These are phyloP conservation scores for Pollenia labialis DNA, from an alignment of 2,888 invertebrate species.

Conservation along the genomic window DNA sequence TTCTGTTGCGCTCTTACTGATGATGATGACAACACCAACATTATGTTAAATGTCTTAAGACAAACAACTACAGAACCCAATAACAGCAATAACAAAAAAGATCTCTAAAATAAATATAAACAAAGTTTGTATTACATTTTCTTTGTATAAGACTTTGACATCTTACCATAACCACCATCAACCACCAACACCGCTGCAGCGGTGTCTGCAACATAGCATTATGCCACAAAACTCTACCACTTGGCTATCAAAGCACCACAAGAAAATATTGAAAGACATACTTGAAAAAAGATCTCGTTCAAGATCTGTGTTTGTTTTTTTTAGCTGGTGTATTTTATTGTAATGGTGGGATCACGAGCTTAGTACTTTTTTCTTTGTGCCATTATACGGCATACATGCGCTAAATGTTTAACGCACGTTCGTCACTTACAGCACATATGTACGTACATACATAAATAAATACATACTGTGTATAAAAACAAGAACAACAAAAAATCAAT, in stretches of 20 bases:
- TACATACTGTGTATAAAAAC: constrained; percentile 63
- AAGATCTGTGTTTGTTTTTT: constrained; percentile 36
- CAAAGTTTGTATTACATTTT: constrained; percentile 49
- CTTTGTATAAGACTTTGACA: constrained; percentile 65
- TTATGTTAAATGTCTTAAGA: constrained; percentile 68
- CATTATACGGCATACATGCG: constrained; percentile 61
- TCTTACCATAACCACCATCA: constrained; percentile 63
- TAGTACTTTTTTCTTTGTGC: constrained; percentile 62
- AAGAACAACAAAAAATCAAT: constrained; percentile 44
- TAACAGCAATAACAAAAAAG: not conserved
- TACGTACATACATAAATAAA: too few species aligned
- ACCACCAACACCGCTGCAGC: constrained; percentile 11
- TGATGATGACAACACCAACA: constrained; percentile 64
- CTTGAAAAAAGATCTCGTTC: constrained; percentile 53
- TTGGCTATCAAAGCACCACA: constrained; percentile 10
- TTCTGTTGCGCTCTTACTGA: constrained; percentile 22
- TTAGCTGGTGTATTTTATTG: constrained; percentile 61
- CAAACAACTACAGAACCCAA: constrained; percentile 57
- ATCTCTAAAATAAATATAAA: not conserved
- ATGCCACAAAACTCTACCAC: constrained; percentile 17
- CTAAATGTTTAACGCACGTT: constrained; percentile 72
- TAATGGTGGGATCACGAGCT: constrained; percentile 72
- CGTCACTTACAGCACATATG: constrained; percentile 57
- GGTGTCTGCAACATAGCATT: constrained; percentile 13
- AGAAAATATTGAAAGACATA: constrained; percentile 42